phyloP scores from a whole-genome alignment of 2,113 vertebrate species.

The Silurus asotus region DNA sequence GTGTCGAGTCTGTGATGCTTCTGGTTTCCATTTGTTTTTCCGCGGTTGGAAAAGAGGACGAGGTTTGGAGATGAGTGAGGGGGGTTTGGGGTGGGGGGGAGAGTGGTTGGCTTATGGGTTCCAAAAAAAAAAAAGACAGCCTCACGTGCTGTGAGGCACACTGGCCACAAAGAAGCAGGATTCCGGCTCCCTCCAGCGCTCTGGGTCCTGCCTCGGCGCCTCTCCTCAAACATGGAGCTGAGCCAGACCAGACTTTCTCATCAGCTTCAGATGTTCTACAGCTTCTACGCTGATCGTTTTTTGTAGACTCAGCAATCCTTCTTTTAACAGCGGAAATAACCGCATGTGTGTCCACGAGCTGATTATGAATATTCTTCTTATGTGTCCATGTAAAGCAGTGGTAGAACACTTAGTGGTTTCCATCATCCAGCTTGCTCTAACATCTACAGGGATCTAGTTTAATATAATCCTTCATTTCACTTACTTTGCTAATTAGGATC shows the following conservation, averaged over 20 bases:
- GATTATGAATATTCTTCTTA: not conserved
- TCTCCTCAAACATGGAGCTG: conserved; percentile 37
- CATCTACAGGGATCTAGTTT: not conserved
- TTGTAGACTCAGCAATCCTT: conserved; percentile 44
- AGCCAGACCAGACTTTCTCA: conserved; percentile 31
- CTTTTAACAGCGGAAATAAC: not conserved
- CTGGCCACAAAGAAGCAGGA: conserved; percentile 15
- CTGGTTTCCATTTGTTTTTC: conserved; percentile 46
- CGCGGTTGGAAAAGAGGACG: conserved; percentile 28
- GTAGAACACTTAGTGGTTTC: not conserved
- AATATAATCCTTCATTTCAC: not conserved
- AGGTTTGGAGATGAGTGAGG: too few relatives aligned
- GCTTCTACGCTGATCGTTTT: conserved; percentile 42
- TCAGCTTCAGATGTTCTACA: conserved; percentile 5
- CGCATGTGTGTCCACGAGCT: not conserved
- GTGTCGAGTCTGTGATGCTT: conserved; percentile 27
- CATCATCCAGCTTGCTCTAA: not conserved
- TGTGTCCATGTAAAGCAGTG: not conserved
- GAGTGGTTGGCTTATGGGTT: not conserved
- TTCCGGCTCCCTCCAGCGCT: not conserved
- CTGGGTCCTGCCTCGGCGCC: conserved; percentile 38
- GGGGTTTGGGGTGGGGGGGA: not conserved
- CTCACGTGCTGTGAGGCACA: not conserved
- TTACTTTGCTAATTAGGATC: not conserved
- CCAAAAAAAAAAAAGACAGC: not conserved